Percentiles rank a stretch among this genome's conserved stretches.
phyloP scores from a whole-genome alignment of 2,797 vertebrate species.

The Coregonus ussuriensis region DNA sequence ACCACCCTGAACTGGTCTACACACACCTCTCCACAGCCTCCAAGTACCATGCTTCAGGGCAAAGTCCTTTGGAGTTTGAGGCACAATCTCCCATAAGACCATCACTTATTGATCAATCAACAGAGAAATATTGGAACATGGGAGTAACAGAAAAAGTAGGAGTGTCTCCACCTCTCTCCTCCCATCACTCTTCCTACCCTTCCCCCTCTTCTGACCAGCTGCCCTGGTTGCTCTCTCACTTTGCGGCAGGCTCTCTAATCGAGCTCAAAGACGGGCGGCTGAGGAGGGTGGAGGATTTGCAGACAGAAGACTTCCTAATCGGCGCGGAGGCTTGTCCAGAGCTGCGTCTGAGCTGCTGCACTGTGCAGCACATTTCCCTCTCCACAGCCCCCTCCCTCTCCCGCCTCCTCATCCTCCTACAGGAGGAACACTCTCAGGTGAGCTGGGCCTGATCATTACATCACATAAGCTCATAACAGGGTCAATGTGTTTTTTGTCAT shows the following conservation, averaged over 20 bases:
- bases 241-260: conserved; percentile 74
- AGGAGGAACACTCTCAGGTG: conserved; percentile 74
- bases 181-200: neutral
- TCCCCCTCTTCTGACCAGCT: conserved; percentile 43
- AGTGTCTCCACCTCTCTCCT: neutral
- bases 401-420: conserved; percentile 73
- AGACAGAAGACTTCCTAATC: conserved; percentile 76
- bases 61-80: neutral
- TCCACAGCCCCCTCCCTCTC: conserved; percentile 60
- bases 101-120: conserved; percentile 4
- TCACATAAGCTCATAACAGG: neutral
- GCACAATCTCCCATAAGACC: conserved; percentile 25
- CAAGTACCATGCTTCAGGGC: conserved; percentile 23
- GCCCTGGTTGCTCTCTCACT: conserved; percentile 72
- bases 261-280: conserved; percentile 74
- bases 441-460: neutral
- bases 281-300: conserved; percentile 75
- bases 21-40: conserved; percentile 27
- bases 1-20: conserved; percentile 22
- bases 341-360: conserved; percentile 75
- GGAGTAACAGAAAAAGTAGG: conserved; percentile 15
- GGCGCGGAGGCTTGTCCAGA: conserved; percentile 71
- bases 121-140: conserved; percentile 19
- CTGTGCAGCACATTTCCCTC: conserved; percentile 70
- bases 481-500: neutral